These are phyloP conservation scores for Charina bottae DNA, from an alignment of 2,113 vertebrate species.

Conservation along the genomic window DNA sequence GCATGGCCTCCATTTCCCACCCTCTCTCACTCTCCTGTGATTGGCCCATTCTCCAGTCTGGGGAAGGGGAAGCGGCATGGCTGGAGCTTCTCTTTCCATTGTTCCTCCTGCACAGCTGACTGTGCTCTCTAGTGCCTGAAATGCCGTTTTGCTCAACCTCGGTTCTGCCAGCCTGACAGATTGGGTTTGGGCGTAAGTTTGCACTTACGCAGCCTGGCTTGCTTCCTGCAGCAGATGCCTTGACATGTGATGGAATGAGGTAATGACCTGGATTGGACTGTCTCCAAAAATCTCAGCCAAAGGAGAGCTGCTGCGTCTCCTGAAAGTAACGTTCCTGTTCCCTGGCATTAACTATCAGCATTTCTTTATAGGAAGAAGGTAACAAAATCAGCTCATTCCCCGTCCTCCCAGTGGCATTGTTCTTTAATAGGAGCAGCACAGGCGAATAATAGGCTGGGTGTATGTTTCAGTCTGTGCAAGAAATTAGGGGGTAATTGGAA, in stretches of 20 bases:
- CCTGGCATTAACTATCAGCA: conserved; percentile 4
- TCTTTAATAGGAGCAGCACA: not conserved
- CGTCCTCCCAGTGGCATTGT: not conserved
- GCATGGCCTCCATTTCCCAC: not conserved
- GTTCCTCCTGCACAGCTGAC: not conserved
- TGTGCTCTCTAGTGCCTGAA: conserved; percentile 35
- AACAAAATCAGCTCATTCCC: not conserved
- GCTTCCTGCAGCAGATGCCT: conserved; percentile 53
- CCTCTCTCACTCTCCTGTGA: not conserved
- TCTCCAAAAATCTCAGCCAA: conserved; percentile 20
- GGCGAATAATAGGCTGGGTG: not conserved
- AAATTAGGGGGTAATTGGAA: not conserved
- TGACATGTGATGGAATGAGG: not conserved
- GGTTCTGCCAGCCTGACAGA: conserved; percentile 36
- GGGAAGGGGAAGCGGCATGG: not conserved
- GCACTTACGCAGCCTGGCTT: conserved; percentile 35
- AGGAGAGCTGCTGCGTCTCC: rapidly evolving
- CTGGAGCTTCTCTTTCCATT: not conserved
- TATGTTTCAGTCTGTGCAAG: conserved; percentile 2
- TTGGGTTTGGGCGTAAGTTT: not conserved
- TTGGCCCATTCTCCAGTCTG: not conserved
- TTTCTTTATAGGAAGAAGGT: conserved; percentile 13
- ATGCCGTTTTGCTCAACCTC: conserved; percentile 21
- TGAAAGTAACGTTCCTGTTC: not conserved
- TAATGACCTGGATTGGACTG: not conserved